These are phyloP conservation scores for Halcyon malimbica DNA, from an alignment of 2,113 vertebrate genomes.

Conservation along the genomic window DNA sequence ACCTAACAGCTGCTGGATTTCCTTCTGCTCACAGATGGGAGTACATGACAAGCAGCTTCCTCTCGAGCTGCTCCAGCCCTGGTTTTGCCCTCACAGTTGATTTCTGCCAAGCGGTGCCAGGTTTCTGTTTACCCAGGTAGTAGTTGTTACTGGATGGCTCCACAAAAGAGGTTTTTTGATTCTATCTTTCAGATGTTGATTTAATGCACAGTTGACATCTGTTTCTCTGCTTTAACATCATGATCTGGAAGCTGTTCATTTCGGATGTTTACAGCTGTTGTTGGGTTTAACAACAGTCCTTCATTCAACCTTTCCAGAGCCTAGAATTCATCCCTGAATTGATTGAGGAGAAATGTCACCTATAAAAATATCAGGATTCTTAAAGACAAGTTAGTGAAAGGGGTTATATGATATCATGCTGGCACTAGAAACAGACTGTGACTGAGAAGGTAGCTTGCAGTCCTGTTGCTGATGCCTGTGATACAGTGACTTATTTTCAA, in stretches of 20 bases:
- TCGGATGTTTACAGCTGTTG: conserved; percentile 27
- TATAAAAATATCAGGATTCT: neutral
- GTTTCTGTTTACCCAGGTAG: conserved; percentile 9
- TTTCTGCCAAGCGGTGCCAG: neutral
- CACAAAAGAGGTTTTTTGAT: neutral
- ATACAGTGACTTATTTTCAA: conserved; percentile 38
- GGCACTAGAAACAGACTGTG: neutral
- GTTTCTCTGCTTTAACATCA: neutral
- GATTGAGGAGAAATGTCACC: neutral
- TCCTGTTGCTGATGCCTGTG: neutral
- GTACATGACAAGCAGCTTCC: neutral
- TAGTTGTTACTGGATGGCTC: neutral
- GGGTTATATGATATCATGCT: neutral
- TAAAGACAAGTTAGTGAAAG: neutral
- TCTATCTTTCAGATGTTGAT: conserved; percentile 16
- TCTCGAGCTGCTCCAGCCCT: neutral
- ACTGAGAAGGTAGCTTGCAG: conserved; percentile 23
- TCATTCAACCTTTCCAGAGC: neutral
- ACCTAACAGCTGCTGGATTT: neutral
- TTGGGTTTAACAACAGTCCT: neutral
- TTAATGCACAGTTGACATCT: neutral
- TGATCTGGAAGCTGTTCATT: conserved; percentile 10
- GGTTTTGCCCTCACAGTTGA: neutral
- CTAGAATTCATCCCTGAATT: neutral
- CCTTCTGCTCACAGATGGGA: neutral